A percentile compares a stretch with the other conserved stretches of the same genome.
phyloP scores from a whole-genome alignment of 2,113 vertebrate species.

The Brachirus orientalis region DNA sequence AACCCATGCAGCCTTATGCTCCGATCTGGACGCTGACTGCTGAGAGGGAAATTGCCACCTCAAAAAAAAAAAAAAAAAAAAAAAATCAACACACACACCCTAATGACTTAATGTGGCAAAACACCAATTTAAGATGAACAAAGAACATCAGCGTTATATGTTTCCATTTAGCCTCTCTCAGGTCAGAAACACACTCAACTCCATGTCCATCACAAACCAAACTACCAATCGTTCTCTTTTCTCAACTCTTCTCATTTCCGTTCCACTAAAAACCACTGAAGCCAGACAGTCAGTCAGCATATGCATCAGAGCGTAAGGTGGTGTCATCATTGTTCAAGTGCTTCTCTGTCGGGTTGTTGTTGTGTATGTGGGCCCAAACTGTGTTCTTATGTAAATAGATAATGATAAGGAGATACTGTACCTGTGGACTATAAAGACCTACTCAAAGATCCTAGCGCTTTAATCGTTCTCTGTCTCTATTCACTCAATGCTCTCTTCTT shows the following conservation, averaged over 20 bases:
- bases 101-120: neutral
- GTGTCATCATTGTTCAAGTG: slow-evolving; percentile 75
- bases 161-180: slow-evolving; percentile 72
- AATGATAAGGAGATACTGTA: slow-evolving; percentile 76
- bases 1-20: slow-evolving; percentile 66
- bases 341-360: slow-evolving; percentile 80
- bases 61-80: neutral
- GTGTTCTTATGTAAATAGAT: slow-evolving; percentile 79
- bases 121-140: slow-evolving; percentile 14
- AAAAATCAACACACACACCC: neutral
- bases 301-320: slow-evolving; percentile 68
- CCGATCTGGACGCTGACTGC: slow-evolving; percentile 61
- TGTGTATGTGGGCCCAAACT: slow-evolving; percentile 80
- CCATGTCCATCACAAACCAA: slow-evolving; percentile 45
- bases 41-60: slow-evolving; percentile 11
- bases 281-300: slow-evolving; percentile 49
- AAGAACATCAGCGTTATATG: slow-evolving; percentile 34
- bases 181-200: slow-evolving; percentile 63
- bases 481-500: slow-evolving; percentile 74
- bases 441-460: slow-evolving; percentile 73
- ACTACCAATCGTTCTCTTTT: slow-evolving; percentile 16
- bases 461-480: slow-evolving; percentile 79
- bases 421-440: slow-evolving; percentile 76
- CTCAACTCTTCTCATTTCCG: slow-evolving; percentile 5
- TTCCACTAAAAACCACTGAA: slow-evolving; percentile 11